Percentiles rank a stretch among this genome's conserved stretches.
Evolutionary conservation across 2,888 invertebrate species (phyloP).

Genomic region (Patella caerulea): DNA sequence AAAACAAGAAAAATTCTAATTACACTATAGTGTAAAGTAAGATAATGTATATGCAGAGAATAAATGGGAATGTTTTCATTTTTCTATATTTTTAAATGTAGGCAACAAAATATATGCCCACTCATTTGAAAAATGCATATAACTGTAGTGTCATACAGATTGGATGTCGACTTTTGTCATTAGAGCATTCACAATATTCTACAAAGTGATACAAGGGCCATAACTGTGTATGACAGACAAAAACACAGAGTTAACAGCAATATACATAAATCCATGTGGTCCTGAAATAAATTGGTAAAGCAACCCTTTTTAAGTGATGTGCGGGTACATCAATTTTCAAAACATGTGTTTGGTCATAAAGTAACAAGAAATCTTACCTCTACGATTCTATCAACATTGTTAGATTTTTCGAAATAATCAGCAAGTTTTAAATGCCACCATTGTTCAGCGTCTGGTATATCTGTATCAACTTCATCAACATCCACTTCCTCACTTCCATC

Average conservation of each 20-base stretch:
- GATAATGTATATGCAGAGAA: no score
- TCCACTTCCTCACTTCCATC: slow-evolving; percentile 36
- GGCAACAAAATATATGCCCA: no score
- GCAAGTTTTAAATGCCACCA: slow-evolving; percentile 69
- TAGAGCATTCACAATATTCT: no score
- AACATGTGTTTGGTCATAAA: neutral
- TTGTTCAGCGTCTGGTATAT: slow-evolving; percentile 52
- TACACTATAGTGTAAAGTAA: no score
- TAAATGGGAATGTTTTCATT: no score
- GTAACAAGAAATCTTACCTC: slow-evolving; percentile 48
- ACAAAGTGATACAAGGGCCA: no score
- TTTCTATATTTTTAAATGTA: no score
- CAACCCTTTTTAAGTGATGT: neutral
- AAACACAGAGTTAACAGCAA: neutral
- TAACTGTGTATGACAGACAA: no score
- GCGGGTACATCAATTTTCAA: no score
- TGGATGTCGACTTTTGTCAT: no score
- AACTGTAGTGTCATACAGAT: no score
- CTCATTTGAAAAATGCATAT: no score
- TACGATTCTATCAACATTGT: slow-evolving; percentile 60
- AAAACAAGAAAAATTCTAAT: neutral
- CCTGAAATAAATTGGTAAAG: neutral
- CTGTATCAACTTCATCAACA: slow-evolving; percentile 37
- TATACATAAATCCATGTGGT: neutral
- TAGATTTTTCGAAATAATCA: slow-evolving; percentile 59